phyloP scores from a whole-genome alignment of 2,888 invertebrate genomes.

The Synergus itoensis region DNA sequence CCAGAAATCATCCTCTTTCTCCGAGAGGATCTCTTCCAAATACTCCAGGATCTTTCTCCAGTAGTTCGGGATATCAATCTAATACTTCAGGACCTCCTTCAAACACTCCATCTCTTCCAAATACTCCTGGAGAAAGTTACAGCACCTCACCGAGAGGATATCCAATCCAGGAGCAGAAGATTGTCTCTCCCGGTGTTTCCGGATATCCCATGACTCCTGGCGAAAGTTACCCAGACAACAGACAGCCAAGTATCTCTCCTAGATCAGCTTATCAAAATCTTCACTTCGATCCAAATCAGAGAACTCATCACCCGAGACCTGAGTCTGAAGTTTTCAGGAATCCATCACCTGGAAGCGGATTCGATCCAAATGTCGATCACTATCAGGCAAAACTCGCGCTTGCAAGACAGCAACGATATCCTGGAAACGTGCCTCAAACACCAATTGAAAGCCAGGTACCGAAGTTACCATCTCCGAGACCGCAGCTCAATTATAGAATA shows the following conservation, averaged over 20 bases:
- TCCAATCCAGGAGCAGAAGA: constrained; percentile 69
- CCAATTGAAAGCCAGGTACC: constrained; percentile 61
- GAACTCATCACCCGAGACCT: constrained; percentile 58
- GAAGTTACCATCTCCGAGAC: constrained; percentile 55
- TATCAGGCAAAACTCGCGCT: constrained; percentile 61
- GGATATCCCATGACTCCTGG: constrained; percentile 67
- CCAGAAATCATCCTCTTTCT: constrained; percentile 69
- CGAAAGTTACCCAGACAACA: constrained; percentile 64
- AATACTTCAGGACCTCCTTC: constrained; percentile 51
- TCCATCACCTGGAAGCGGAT: constrained; percentile 58
- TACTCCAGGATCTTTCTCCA: constrained; percentile 55
- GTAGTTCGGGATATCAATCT: constrained; percentile 52
- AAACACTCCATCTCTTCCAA: constrained; percentile 66
- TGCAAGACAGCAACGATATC: constrained; percentile 63
- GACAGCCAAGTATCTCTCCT: constrained; percentile 65
- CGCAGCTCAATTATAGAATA: constrained; percentile 60
- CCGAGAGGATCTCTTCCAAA: constrained; percentile 70
- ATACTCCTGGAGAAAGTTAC: constrained; percentile 60
- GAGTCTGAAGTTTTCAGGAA: constrained; percentile 45
- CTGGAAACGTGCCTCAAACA: constrained; percentile 58
- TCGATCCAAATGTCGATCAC: constrained; percentile 43
- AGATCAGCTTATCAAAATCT: constrained; percentile 60
- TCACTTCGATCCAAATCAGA: constrained; percentile 63
- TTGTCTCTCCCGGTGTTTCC: constrained; percentile 69
- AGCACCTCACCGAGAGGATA: constrained; percentile 55